Conservation (phyloP, 2,797 vertebrate genomes). For the Setipinna tenuifilis region DNA sequence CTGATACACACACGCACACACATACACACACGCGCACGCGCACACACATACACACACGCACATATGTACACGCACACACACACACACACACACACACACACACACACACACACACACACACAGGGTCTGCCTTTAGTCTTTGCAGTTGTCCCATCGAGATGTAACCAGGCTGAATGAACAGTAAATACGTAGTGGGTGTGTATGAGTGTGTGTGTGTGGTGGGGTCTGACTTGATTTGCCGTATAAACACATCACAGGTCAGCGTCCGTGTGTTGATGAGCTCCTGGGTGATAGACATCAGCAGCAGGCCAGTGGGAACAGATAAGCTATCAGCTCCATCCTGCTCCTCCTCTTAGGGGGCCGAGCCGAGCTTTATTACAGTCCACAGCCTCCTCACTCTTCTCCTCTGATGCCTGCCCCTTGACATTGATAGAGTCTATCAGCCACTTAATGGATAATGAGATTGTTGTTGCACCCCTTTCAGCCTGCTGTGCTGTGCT, state of each 20-base stretch:
- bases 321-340: slow-evolving; percentile 55
- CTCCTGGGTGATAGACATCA: slow-evolving; percentile 57
- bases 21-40: no score
- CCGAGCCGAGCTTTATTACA: slow-evolving; percentile 51
- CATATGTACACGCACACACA: no score
- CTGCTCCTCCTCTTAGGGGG: slow-evolving; percentile 50
- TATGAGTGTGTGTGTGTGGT: background rate
- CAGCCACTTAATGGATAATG: slow-evolving; percentile 59
- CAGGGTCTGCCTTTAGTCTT: no score
- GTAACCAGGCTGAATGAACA: no score
- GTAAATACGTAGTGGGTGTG: no score
- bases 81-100: background rate
- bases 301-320: slow-evolving; percentile 46
- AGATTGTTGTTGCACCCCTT: slow-evolving; percentile 43
- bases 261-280: slow-evolving; percentile 51
- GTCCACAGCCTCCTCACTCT: slow-evolving; percentile 49
- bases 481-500: slow-evolving; percentile 17
- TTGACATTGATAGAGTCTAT: slow-evolving; percentile 61
- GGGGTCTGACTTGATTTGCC: slow-evolving; percentile 45
- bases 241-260: slow-evolving; percentile 54
- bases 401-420: slow-evolving; percentile 56
- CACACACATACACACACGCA: no score
- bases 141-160: no score
- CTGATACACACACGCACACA: background rate
- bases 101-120: no score